phyloP scores from a whole-genome alignment of 37 sponge, comb jelly and placozoan genomes.

The Chondrilla cf. caribensis region DNA sequence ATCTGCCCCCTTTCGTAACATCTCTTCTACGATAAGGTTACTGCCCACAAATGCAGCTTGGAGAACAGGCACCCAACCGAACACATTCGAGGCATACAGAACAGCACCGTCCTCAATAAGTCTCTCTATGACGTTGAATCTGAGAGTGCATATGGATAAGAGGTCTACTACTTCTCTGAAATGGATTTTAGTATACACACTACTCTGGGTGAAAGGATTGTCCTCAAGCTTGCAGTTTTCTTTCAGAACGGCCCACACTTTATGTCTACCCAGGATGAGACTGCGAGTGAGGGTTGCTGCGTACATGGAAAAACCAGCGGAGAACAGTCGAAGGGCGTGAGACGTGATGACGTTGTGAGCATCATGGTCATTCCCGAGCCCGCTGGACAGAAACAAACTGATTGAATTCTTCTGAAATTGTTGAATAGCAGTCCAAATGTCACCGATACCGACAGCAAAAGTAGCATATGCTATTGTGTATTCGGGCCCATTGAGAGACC shows the following conservation, averaged over 20 bases:
- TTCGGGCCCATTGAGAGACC: constrained; percentile 5
- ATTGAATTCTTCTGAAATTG: constrained; percentile 55
- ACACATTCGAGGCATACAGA: constrained; percentile 71
- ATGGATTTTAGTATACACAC: background rate
- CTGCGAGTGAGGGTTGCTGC: constrained; percentile 59
- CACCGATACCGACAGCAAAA: constrained; percentile 79
- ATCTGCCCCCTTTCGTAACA: constrained; percentile 49
- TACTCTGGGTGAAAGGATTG: background rate
- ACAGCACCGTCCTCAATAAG: constrained; percentile 60
- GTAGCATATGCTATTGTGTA: constrained; percentile 39
- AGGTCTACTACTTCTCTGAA: constrained; percentile 29
- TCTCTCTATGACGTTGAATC: constrained; percentile 29
- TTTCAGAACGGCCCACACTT: constrained; percentile 52
- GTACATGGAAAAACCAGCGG: constrained; percentile 69
- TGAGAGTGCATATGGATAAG: constrained; percentile 33
- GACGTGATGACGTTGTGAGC: constrained; percentile 77
- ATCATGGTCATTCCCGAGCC: constrained; percentile 50
- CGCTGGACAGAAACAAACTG: constrained; percentile 47
- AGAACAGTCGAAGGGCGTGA: constrained; percentile 65
- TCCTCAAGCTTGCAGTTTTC: constrained; percentile 51
- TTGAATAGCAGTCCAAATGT: constrained; percentile 54
- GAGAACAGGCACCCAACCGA: constrained; percentile 82
- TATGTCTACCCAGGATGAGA: constrained; percentile 37
- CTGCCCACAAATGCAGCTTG: constrained; percentile 59
- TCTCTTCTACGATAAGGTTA: constrained; percentile 24